These are phyloP conservation scores for Notiomystis cincta DNA, from an alignment of 2,113 vertebrate species.

Conservation along the genomic window DNA sequence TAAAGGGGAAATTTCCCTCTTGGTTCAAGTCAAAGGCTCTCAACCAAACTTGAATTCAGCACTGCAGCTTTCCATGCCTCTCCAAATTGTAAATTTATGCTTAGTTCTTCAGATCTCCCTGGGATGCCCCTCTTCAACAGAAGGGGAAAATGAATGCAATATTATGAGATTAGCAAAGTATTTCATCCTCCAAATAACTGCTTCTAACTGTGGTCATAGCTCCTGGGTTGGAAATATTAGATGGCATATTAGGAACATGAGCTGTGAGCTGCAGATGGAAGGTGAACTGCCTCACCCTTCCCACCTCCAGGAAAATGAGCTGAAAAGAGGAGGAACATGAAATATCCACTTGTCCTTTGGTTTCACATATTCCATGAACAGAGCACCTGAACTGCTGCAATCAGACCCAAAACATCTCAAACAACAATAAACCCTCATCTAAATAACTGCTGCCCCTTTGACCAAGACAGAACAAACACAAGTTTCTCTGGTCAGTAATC, in stretches of 20 bases:
- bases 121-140: not conserved
- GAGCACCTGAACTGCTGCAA: not conserved
- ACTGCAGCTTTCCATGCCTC: not conserved
- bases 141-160: not conserved
- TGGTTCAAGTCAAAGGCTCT: not conserved
- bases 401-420: not conserved
- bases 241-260: too few relatives aligned
- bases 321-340: not conserved
- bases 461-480: not conserved
- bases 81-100: not conserved
- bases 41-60: not conserved
- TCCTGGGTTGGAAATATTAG: not conserved
- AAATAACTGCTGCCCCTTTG: not conserved
- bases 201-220: not conserved
- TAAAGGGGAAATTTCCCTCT: not conserved
- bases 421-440: not conserved
- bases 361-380: not conserved
- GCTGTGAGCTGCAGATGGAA: not conserved
- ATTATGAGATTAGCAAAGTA: not conserved
- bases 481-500: not conserved
- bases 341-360: not conserved
- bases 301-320: not conserved
- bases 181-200: not conserved
- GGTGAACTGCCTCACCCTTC: not conserved
- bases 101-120: not conserved